Evolutionary conservation across 2,888 invertebrate species (phyloP).

Genomic region (Anoplius nigerrimus): DNA sequence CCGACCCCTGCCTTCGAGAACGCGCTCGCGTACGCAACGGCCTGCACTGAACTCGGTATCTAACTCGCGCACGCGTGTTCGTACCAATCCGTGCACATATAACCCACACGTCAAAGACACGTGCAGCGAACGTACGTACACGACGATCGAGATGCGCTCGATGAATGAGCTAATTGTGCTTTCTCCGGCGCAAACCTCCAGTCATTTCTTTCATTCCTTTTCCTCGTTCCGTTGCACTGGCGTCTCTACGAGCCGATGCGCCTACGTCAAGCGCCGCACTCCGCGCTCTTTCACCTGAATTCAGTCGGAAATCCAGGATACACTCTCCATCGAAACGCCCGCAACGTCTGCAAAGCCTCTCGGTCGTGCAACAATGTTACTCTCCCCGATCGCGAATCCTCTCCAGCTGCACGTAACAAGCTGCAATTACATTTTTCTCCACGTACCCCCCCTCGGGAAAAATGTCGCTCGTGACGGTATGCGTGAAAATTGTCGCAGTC

Average conservation of each 20-base stretch:
- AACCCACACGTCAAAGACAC: conserved; percentile 7
- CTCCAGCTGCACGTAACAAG: too few species aligned
- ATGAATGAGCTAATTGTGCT: conserved; percentile 71
- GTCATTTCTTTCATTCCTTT: conserved; percentile 25
- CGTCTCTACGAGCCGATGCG: not conserved
- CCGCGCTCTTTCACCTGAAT: too few species aligned
- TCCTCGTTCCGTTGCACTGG: conserved; percentile 14
- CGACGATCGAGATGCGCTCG: conserved; percentile 46
- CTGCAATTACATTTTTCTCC: too few species aligned
- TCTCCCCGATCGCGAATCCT: too few species aligned
- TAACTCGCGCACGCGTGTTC: conserved; percentile 39
- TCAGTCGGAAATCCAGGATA: too few species aligned
- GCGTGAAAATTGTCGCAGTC: not conserved
- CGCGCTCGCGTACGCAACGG: conserved; percentile 28
- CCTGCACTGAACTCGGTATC: conserved; percentile 55
- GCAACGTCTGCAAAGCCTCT: too few species aligned
- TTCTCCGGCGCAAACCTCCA: conserved; percentile 26
- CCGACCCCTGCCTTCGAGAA: conserved; percentile 24
- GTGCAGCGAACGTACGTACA: conserved; percentile 24
- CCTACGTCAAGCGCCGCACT: not conserved
- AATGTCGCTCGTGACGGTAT: conserved; percentile 3
- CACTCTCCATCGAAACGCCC: too few species aligned
- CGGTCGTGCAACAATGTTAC: too few species aligned
- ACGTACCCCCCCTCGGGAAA: too few species aligned
- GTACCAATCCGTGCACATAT: conserved; percentile 9